Base-by-base conservation (phyloP, 1,140 invertebrate genomes). In the Augochlora pura region DNA sequence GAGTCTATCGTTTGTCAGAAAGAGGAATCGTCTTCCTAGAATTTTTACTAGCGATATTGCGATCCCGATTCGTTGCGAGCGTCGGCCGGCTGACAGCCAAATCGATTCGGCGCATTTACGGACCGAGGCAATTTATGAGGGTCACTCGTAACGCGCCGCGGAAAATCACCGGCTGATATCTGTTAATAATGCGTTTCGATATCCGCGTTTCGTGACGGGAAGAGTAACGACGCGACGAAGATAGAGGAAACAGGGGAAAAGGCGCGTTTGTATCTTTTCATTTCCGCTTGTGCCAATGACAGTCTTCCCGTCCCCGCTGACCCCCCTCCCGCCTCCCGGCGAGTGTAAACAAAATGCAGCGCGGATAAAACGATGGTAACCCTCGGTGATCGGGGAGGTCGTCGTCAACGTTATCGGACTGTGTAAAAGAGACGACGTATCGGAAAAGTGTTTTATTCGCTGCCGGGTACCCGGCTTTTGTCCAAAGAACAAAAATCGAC, bases 111-210 rank as follows among this genome's bases (percentile, higher is more conserved):
- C 65, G 65, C 82, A 68, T 83, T 82, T 65, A 84, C 81, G 75
- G 69, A 78, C 66, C 65, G 27, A 38, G 69, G 71, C 82, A 84
- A 84, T 84, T 84, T 84, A 79, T 77, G 81, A 42, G 62, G 69
- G 71, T 69, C 32, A 64, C 75, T 69, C 49, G 77, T 78, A 69
- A 77, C 69, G 59, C 46, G 42, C 32, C 80, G 46, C 23, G 39
- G 42, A 69, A 80, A 83, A 73, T 71, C 69, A 42, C 52, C 65
- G 68, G 54, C 25, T 64, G 64, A 79, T 74, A 59, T 74, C 76
- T 57, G 75, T 83, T 84, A 84, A 84, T 84, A 84, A 83, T 77
- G 69, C 71, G 65, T 65, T 64, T 74, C 70, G 65, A 74, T 69
- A 79, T 72, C 23, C 74, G 62, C 59, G 80, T 77, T 78, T 49